Percentiles rank a stretch among this genome's conserved stretches.
Conservation (phyloP, 1,140 invertebrate species). For the Anastrepha ludens region DNA sequence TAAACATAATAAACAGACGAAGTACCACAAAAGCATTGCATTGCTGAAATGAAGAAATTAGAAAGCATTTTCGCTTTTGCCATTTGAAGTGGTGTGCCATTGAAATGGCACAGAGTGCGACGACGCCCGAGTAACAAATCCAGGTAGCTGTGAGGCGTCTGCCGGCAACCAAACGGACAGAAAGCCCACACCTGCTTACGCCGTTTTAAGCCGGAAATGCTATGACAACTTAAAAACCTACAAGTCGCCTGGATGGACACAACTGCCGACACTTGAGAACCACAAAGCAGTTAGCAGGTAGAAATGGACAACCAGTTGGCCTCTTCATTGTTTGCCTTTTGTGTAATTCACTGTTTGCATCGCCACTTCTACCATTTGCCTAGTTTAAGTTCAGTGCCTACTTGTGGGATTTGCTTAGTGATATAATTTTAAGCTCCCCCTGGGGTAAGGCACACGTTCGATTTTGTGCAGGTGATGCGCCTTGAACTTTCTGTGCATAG, state of each 20-base stretch:
- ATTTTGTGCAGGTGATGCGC: neutral
- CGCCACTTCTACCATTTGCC: neutral
- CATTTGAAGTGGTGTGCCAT: neutral
- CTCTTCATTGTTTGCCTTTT: slow-evolving; percentile 10
- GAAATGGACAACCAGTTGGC: neutral
- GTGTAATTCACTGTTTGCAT: neutral
- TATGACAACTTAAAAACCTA: neutral
- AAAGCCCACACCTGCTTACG: neutral
- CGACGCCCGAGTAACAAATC: neutral
- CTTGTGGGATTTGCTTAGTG: neutral
- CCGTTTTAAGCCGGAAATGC: neutral
- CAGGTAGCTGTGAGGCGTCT: neutral
- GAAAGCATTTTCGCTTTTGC: neutral
- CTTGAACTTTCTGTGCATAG: too few species aligned
- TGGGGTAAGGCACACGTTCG: neutral
- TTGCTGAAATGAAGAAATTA: neutral
- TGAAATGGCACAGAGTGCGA: neutral
- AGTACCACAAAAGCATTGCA: neutral
- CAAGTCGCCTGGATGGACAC: neutral
- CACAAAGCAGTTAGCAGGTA: neutral
- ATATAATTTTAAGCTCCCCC: neutral
- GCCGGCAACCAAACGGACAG: neutral
- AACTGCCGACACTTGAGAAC: neutral
- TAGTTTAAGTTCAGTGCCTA: neutral
- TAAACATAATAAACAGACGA: too few species aligned